Evolutionary conservation across 2,113 vertebrate species (phyloP), one percentile per base, ranked within the genome.

Genomic region (Macquaria australasica): DNA sequence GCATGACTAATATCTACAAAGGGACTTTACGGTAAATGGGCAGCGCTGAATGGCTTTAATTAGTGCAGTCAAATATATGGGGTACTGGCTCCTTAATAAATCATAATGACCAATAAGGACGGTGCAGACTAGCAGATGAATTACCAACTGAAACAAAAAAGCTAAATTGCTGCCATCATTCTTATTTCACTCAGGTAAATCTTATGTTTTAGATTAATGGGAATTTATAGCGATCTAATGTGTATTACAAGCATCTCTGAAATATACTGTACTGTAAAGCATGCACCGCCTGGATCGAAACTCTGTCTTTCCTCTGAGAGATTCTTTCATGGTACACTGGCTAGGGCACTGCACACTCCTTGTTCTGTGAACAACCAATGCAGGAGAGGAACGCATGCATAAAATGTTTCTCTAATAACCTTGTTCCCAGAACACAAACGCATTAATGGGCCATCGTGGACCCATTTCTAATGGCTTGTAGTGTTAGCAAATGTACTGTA

Each of bases 361-460:
- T 58, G 55, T 77, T 63, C 72, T 73, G 56, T 37, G 73, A 56
- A 31, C 56, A 66, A 21, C 51, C 6, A 63, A 16, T 0, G 11
- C 4, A 70, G 25, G 43, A 60, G 74, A 83, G 86, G 60, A 77
- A 87, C 64, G 78, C 86, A 89, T 82, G 82, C 82, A 85, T 85
- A 56, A 87, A 88, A 84, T 81, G 79, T 77, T 86, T 63, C 72
- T 58, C 80, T 91, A 89, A 90, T 91, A 91, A 77, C 73, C 84
- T 81, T 23, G 25, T 90, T 90, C 83, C 75, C 80, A 79, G 79
- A 90, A 89, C 74, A 77, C 84, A 90, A 77, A 77, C 10, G n/a
- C 83, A 92, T 88, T 94, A 91, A 87, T 55, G 83, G 84, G 8
- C 86, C 64, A 51, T 58, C 1, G 6, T 50, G 77, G 82, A 81